A percentile compares a stretch with the other conserved stretches of the same genome.
These are phyloP conservation scores for Phenganax subtilis DNA, from an alignment of 92 coral and sea anemone species.

Conservation along the genomic window DNA sequence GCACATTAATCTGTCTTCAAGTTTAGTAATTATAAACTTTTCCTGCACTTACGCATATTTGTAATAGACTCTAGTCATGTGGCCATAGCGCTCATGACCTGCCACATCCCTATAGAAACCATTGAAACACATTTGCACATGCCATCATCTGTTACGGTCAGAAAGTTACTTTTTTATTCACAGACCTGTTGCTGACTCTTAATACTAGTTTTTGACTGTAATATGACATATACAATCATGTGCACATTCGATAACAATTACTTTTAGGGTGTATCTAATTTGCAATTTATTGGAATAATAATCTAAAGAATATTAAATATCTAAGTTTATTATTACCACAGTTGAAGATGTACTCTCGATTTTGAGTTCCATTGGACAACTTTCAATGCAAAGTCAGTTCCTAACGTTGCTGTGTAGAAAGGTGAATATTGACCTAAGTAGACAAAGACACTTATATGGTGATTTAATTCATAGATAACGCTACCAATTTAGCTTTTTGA, in stretches of 20 bases:
- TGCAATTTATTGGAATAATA: background rate
- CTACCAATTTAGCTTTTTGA: background rate
- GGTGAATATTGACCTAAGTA: conserved; percentile 70
- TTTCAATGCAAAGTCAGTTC: conserved; percentile 91
- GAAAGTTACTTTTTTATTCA: no score
- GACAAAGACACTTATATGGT: background rate
- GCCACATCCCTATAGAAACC: conserved; percentile 78
- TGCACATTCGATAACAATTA: no score
- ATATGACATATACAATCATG: no score
- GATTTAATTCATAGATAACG: background rate
- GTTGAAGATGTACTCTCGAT: conserved; percentile 80
- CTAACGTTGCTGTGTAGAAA: conserved; percentile 77
- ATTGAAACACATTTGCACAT: background rate
- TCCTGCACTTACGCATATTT: conserved; percentile 85
- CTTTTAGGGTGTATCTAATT: no score
- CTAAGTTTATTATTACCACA: conserved; percentile 57
- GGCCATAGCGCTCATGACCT: conserved; percentile 96
- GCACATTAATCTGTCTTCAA: no score
- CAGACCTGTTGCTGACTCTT: no score
- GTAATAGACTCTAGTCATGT: conserved; percentile 93
- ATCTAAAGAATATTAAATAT: no score
- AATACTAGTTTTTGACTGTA: no score
- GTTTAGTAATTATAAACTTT: background rate
- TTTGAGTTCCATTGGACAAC: conserved; percentile 76
- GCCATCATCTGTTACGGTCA: background rate